Conservation (phyloP, 53 echinoderm and acorn worm species). For the Hippasteria phrygiana region DNA sequence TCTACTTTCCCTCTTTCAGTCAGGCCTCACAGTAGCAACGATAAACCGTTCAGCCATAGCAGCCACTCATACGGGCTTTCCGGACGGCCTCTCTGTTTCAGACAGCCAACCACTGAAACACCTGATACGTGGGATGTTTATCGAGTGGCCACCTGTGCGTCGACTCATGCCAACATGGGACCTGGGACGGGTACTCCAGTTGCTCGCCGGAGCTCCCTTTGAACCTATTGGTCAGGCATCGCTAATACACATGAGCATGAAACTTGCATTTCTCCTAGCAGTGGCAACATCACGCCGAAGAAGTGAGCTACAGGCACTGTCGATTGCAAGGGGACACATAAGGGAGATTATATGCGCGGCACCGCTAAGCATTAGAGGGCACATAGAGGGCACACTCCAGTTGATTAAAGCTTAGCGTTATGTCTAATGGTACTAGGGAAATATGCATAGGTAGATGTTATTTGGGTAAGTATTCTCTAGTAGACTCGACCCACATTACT, state of each 20-base stretch:
- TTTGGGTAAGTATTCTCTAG: too few species aligned
- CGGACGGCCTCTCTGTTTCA: constrained; percentile 36
- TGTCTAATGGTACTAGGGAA: too few species aligned
- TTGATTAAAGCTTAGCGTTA: too few species aligned
- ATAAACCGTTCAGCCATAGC: constrained; percentile 19
- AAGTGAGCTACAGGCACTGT: neutral
- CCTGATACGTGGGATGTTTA: constrained; percentile 38
- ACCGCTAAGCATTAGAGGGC: too few species aligned
- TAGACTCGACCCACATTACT: too few species aligned
- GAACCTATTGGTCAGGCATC: constrained; percentile 17
- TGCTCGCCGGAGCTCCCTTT: too few species aligned
- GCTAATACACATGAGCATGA: neutral
- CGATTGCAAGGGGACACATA: neutral
- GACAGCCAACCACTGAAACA: neutral
- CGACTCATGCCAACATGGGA: constrained; percentile 16
- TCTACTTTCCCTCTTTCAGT: constrained; percentile 17
- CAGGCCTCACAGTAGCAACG: constrained; percentile 10
- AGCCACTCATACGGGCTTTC: neutral
- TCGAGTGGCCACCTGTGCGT: neutral
- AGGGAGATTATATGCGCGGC: too few species aligned
- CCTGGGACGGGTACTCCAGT: neutral
- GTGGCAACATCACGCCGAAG: neutral
- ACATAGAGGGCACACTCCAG: too few species aligned
- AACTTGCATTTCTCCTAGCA: constrained; percentile 25
- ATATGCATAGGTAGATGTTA: too few species aligned